These are phyloP conservation scores for Neelides folsomi DNA, from an alignment of 2,888 invertebrate genomes.

Conservation along the genomic window DNA sequence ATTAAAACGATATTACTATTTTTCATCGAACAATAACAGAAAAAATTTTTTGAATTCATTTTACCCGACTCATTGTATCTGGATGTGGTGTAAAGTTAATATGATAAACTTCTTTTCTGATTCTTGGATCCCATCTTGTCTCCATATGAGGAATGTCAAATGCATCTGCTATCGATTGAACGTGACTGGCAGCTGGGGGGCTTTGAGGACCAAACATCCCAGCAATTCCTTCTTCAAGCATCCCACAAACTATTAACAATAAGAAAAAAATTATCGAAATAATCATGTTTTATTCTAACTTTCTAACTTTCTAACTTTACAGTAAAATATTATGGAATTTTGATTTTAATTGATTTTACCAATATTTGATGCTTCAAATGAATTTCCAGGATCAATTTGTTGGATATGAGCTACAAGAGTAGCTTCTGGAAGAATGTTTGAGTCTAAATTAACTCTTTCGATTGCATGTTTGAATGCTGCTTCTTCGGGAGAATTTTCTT, in stretches of 20 bases:
- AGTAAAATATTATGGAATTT: no score
- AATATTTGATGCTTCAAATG: not conserved
- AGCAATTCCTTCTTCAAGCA: conserved; percentile 72
- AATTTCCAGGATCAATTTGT: conserved; percentile 72
- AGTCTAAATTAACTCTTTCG: conserved; percentile 71
- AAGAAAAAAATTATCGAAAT: no score
- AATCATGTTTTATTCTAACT: no score
- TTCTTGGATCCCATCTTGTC: conserved; percentile 81
- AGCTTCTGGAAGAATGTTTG: conserved; percentile 67
- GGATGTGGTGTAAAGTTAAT: conserved; percentile 91
- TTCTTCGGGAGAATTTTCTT: conserved; percentile 67
- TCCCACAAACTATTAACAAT: conserved; percentile 67
- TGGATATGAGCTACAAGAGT: conserved; percentile 77
- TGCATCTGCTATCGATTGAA: conserved; percentile 88
- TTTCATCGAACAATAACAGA: not conserved
- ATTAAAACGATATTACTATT: not conserved
- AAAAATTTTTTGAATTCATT: no score
- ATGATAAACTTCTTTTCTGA: conserved; percentile 55
- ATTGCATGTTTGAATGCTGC: conserved; percentile 84
- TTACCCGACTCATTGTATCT: not conserved
- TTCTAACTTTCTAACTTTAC: no score
- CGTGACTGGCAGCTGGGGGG: conserved; percentile 75
- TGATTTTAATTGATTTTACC: no score
- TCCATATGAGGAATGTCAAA: conserved; percentile 92
- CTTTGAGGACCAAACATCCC: conserved; percentile 90